A percentile compares a stretch with the other conserved stretches of the same genome.
Conservation (phyloP, 2,113 vertebrate genomes). For the Eubucco bourcierii region DNA sequence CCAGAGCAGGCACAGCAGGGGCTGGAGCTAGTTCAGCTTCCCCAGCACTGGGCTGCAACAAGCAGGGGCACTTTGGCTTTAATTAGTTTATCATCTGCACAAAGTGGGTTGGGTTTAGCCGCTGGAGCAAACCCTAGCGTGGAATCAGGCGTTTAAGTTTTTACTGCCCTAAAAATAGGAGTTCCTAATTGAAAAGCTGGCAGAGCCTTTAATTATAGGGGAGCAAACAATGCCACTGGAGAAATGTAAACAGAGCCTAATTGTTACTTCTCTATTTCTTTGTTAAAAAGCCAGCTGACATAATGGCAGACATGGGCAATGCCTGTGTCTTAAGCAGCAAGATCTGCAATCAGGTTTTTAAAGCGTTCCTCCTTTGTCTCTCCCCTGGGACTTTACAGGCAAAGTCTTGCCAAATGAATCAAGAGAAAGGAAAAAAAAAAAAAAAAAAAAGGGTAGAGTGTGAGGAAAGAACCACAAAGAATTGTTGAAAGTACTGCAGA, state of each 20-base stretch:
- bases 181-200: not conserved
- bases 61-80: not conserved
- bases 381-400: not conserved
- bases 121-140: not conserved
- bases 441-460: not conserved
- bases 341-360: not conserved
- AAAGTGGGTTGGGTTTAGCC: fast-evolving
- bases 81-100: not conserved
- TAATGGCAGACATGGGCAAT: not conserved
- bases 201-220: constrained; percentile 25
- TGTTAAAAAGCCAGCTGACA: constrained; percentile 13
- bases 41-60: fast-evolving
- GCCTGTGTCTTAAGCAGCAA: not conserved
- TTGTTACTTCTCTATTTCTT: constrained; percentile 20
- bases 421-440: not conserved
- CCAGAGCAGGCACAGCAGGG: fast-evolving
- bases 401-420: not conserved
- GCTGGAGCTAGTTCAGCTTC: not conserved
- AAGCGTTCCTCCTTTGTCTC: not conserved
- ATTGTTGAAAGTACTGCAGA: not conserved
- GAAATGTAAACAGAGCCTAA: constrained; percentile 34
- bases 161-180: constrained; percentile 10
- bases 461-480: not conserved
- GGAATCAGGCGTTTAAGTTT: not conserved
- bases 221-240: not conserved